A percentile compares a stretch with the other conserved stretches of the same genome.
phyloP scores from a whole-genome alignment of 2,113 vertebrate genomes.

The Rhodinocichla rosea region DNA sequence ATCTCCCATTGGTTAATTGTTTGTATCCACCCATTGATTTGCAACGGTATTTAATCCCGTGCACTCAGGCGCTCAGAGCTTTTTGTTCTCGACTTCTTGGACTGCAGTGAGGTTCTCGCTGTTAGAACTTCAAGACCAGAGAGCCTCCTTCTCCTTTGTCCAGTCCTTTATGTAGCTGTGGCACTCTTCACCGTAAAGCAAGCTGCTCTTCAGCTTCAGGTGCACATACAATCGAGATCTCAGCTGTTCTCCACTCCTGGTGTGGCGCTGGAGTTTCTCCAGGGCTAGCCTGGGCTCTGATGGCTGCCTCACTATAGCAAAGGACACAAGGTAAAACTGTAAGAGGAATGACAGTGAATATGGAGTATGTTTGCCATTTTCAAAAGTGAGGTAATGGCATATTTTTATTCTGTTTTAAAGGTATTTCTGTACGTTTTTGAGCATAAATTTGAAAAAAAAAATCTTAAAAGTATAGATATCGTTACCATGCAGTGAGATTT shows the following conservation, averaged over 20 bases:
- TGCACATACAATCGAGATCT: background rate
- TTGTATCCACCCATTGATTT: background rate
- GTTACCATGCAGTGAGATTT: background rate
- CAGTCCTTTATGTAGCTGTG: background rate
- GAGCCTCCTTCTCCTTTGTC: background rate
- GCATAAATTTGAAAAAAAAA: background rate
- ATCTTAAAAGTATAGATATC: background rate
- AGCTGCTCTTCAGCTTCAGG: background rate
- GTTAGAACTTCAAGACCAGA: background rate
- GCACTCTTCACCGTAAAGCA: background rate
- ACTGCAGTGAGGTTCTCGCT: fast-evolving
- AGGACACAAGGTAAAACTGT: background rate
- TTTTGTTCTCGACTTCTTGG: background rate
- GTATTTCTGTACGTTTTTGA: background rate
- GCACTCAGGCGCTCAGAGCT: fast-evolving
- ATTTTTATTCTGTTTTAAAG: background rate
- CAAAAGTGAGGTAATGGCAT: background rate
- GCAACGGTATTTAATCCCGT: background rate
- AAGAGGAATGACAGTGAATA: background rate
- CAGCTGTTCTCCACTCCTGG: background rate
- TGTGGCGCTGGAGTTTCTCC: background rate
- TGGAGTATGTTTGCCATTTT: background rate
- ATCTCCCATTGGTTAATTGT: background rate
- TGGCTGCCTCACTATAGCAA: background rate
- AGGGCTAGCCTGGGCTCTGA: background rate